A percentile compares a stretch with the other conserved stretches of the same genome.
Evolutionary conservation across 2,113 vertebrate species (phyloP).

Genomic region (Grammomys dolichurus): DNA sequence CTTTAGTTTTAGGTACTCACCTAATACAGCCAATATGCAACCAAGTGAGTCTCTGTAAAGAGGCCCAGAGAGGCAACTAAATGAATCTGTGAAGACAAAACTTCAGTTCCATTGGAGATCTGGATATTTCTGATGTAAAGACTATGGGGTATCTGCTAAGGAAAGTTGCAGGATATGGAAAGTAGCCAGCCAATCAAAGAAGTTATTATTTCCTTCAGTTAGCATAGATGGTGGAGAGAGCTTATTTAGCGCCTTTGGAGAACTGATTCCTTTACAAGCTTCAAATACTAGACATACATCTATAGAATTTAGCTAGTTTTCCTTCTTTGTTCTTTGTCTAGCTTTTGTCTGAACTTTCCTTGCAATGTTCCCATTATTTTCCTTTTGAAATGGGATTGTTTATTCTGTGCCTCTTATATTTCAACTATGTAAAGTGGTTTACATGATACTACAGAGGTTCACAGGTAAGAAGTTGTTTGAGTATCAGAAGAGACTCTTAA

Average conservation of each 20-base stretch:
- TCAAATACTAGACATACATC: background rate
- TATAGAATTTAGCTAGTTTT: background rate
- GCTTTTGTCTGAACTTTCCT: background rate
- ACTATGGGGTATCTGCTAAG: background rate
- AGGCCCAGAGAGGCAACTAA: background rate
- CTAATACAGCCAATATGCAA: background rate
- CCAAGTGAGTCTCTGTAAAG: background rate
- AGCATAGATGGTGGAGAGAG: background rate
- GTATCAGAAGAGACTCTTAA: background rate
- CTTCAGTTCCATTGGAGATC: background rate
- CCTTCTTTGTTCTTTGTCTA: background rate
- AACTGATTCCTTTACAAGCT: background rate
- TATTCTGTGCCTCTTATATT: background rate
- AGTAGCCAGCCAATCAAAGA: background rate
- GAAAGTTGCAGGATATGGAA: background rate
- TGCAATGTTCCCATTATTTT: background rate
- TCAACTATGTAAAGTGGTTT: background rate
- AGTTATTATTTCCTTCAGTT: background rate
- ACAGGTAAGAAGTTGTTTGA: background rate
- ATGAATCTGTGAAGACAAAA: background rate
- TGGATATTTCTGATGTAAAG: background rate
- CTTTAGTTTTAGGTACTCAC: background rate
- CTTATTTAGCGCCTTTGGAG: background rate
- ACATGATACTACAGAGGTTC: background rate
- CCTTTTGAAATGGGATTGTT: background rate